phyloP scores from a whole-genome alignment of 2,113 vertebrate genomes.

The Apus apus region DNA sequence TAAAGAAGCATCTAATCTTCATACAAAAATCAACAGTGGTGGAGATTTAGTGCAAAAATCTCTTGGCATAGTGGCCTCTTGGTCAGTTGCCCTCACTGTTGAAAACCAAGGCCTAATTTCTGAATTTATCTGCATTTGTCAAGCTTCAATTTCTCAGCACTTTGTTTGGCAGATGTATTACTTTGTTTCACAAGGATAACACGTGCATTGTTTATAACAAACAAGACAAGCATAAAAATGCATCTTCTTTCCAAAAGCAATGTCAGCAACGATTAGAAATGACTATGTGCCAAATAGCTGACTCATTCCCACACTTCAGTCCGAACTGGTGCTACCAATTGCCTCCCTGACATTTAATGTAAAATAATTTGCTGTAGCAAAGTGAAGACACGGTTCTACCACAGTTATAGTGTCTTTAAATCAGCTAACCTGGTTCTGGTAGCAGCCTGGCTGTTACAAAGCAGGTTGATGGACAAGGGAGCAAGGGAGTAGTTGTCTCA shows the following conservation, averaged over 20 bases:
- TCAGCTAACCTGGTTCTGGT: not conserved
- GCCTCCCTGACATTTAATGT: not conserved
- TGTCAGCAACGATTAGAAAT: not conserved
- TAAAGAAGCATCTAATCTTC: slow-evolving; percentile 48
- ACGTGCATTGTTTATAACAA: not conserved
- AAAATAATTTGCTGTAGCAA: not conserved
- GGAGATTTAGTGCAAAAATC: slow-evolving; percentile 24
- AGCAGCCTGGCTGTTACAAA: not conserved
- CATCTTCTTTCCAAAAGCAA: slow-evolving; percentile 24
- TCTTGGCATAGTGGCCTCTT: slow-evolving; percentile 28
- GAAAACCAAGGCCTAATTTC: slow-evolving; percentile 29
- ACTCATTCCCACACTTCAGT: not conserved
- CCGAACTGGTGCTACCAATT: not conserved
- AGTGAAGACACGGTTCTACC: not conserved
- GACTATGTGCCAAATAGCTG: not conserved
- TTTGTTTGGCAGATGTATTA: slow-evolving; percentile 20
- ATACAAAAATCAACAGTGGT: slow-evolving; percentile 46
- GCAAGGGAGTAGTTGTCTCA: not conserved
- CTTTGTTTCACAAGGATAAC: slow-evolving; percentile 30
- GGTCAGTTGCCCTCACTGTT: slow-evolving; percentile 30
- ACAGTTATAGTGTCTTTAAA: not conserved
- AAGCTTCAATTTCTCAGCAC: slow-evolving; percentile 29
- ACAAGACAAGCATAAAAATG: slow-evolving; percentile 37
- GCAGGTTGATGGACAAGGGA: not conserved
- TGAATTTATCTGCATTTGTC: slow-evolving; percentile 53